Conservation (phyloP, 2,797 vertebrate species). For the Macropodus opercularis region DNA sequence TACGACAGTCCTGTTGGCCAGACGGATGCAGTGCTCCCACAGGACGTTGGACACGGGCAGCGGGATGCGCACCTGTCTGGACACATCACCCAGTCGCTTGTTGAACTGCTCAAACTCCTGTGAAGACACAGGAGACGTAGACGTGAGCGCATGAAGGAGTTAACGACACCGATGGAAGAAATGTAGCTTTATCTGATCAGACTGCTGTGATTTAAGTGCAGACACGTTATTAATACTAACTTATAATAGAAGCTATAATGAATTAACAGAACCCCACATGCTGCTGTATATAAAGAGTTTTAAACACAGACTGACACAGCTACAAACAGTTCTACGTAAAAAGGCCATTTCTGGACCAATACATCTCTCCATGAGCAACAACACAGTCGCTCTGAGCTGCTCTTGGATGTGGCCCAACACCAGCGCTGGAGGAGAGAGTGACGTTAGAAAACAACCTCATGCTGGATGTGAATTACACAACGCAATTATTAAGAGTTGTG, state of each 20-base stretch:
- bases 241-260: not conserved
- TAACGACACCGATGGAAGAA: not conserved
- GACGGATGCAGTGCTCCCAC: slow-evolving; percentile 98
- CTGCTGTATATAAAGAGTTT: not conserved
- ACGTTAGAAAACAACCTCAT: slow-evolving; percentile 10
- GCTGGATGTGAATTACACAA: slow-evolving; percentile 16
- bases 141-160: slow-evolving; percentile 3
- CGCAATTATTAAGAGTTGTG: slow-evolving; percentile 8
- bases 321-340: not conserved
- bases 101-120: slow-evolving; percentile 98
- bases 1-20: slow-evolving; percentile 96
- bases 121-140: slow-evolving; percentile 17
- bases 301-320: not conserved
- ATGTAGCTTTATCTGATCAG: not conserved
- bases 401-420: slow-evolving; percentile 16
- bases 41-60: slow-evolving; percentile 96
- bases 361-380: not conserved
- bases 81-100: slow-evolving; percentile 88
- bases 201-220: not conserved
- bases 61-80: slow-evolving; percentile 93
- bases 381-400: slow-evolving; percentile 2
- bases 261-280: not conserved
- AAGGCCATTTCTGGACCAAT: not conserved
- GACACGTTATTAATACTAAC: not conserved
- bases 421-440: not conserved